phyloP scores from a whole-genome alignment of 2,888 invertebrate genomes.

The Hyppa rectilinea region DNA sequence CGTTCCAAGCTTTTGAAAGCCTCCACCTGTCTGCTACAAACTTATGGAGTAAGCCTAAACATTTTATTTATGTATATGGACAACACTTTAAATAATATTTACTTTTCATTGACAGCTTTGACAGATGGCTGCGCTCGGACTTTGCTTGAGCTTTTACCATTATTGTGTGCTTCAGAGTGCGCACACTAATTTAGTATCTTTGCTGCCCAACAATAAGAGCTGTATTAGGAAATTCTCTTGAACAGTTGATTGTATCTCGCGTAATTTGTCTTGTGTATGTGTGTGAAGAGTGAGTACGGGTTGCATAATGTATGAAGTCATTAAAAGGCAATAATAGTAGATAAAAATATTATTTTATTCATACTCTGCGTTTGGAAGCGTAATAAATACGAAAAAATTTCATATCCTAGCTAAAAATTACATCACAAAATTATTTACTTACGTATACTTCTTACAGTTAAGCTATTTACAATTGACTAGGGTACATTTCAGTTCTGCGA shows the following conservation, averaged over 20 bases:
- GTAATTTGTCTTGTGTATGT: constrained; percentile 31
- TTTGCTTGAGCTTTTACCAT: constrained; percentile 49
- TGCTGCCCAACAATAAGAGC: constrained; percentile 14
- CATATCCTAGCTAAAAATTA: constrained; percentile 88
- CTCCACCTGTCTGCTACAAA: constrained; percentile 60
- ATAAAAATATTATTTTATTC: constrained; percentile 90
- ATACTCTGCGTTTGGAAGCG: constrained; percentile 90
- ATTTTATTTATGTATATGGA: constrained; percentile 55
- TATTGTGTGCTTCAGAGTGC: constrained; percentile 20
- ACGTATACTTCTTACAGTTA: constrained; percentile 77
- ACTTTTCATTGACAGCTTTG: constrained; percentile 63
- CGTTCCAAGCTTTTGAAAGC: constrained; percentile 23
- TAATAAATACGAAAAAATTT: constrained; percentile 89
- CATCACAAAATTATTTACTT: constrained; percentile 89
- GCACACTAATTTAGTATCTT: constrained; percentile 20
- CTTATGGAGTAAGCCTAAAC: constrained; percentile 48
- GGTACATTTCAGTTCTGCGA: constrained; percentile 90
- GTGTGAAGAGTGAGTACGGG: constrained; percentile 33
- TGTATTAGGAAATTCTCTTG: constrained; percentile 20
- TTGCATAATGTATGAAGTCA: constrained; percentile 35
- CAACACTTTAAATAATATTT: constrained; percentile 60
- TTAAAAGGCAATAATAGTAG: constrained; percentile 82
- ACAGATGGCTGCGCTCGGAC: constrained; percentile 55
- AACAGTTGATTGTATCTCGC: constrained; percentile 31
- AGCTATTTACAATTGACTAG: constrained; percentile 90